These are phyloP conservation scores for Cerastoderma edule DNA, from an alignment of 2,888 invertebrate genomes.

Conservation along the genomic window DNA sequence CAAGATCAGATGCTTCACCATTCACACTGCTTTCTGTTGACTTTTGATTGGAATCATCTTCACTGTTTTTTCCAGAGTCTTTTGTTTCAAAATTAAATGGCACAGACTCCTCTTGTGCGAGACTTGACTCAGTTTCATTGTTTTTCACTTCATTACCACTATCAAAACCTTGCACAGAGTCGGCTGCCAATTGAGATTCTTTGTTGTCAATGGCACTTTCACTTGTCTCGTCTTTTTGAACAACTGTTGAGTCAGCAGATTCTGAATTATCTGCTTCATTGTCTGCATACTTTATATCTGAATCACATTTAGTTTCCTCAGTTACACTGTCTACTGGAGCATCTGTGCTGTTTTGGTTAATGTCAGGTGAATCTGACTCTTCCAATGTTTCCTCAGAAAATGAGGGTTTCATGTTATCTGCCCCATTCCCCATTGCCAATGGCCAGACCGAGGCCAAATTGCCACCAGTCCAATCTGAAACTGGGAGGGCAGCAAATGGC, in stretches of 20 bases:
- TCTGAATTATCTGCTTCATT: not conserved
- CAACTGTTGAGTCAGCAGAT: not conserved
- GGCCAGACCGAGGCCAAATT: slow-evolving; percentile 49
- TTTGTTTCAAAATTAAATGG: slow-evolving; percentile 16
- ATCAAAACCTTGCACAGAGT: not conserved
- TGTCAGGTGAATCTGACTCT: not conserved
- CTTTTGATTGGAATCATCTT: not conserved
- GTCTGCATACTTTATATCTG: not conserved
- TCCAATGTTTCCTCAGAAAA: not conserved
- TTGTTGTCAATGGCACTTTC: not conserved
- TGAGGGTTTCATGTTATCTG: not conserved
- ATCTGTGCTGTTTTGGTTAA: not conserved
- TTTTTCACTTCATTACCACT: not conserved
- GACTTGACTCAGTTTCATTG: not conserved
- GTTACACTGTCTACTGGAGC: not conserved
- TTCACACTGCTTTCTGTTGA: not conserved
- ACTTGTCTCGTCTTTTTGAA: slow-evolving; percentile 8
- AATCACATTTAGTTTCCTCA: slow-evolving; percentile 9
- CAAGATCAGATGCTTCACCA: not conserved
- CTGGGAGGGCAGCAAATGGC: slow-evolving; percentile 45
- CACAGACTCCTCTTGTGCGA: not conserved
- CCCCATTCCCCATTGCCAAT: slow-evolving; percentile 9
- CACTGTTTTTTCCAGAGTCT: not conserved
- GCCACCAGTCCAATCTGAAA: slow-evolving; percentile 43
- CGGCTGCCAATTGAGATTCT: slow-evolving; percentile 5